Evolutionary conservation across 1,140 invertebrate species (phyloP).

Genomic region (Vanessa tameamea): DNA sequence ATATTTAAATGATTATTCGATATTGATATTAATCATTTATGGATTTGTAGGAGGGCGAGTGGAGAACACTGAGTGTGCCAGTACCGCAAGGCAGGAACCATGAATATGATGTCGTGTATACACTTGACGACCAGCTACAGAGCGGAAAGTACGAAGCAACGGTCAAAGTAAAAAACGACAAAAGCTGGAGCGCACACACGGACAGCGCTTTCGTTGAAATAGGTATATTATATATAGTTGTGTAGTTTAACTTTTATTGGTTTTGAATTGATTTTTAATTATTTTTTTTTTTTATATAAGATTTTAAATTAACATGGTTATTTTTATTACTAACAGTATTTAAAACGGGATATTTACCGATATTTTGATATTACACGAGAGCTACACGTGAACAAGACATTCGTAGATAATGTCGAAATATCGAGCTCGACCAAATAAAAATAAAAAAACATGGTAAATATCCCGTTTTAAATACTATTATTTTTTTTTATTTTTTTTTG

Average conservation of each 20-base stretch:
- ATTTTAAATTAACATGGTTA: no score
- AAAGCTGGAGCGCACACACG: conserved; percentile 54
- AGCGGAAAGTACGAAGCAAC: conserved; percentile 54
- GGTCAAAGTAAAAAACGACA: conserved; percentile 58
- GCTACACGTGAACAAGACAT: no score
- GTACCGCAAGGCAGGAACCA: conserved; percentile 43
- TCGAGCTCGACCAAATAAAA: no score
- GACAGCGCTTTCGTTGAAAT: conserved; percentile 38
- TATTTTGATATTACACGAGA: no score
- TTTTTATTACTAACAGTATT: no score
- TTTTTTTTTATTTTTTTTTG: no score
- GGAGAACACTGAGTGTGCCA: conserved; percentile 44
- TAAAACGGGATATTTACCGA: no score
- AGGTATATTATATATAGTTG: background rate
- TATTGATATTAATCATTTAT: background rate
- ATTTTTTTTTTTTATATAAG: no score
- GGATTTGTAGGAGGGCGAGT: conserved; percentile 45
- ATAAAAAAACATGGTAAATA: no score
- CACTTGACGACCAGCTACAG: conserved; percentile 40
- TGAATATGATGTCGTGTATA: conserved; percentile 50
- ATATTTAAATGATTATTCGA: no score
- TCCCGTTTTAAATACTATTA: no score
- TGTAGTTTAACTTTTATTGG: background rate
- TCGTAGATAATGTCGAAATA: no score
- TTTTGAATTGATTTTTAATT: conserved; percentile 29